Evolutionary conservation across 2,113 vertebrate genomes (phyloP), one percentile per base, ranked within the genome.

Genomic region (Lynx canadensis): DNA sequence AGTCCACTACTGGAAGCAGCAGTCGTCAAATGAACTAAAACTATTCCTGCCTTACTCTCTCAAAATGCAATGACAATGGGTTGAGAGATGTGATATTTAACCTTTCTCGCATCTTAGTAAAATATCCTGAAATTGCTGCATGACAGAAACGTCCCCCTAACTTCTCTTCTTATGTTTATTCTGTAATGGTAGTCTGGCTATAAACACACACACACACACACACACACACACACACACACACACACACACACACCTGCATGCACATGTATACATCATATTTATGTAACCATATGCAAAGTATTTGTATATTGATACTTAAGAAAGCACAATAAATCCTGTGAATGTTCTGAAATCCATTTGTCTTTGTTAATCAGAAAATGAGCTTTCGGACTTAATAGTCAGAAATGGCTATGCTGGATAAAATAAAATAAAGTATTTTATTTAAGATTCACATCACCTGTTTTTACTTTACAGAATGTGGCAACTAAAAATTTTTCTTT

Each of bases 361-460:
- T 85, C 18, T 69, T 23, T 91, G n/a, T 45, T 91, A 85, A 78
- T 82, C 16, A 74, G 92, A 97, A 88, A 76, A 21, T 71, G 16
- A 73, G 29, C 31, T 91, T 97, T 96, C 52, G 81, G 19, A 25
- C 18, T 94, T 63, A 60, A 11, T 50, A 57, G 16, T 71, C 63
- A 86, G 73, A 89, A 81, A 9, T 60, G 14, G 21, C 71, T 33
- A 55, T 79, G 55, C 4, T 83, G 6, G 41, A 5, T 55, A 91
- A 95, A 92, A 76, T 82, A 94, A 95, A 73, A 76, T 83, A 94
- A 95, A 74, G 14, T 69, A 9, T 45, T 33, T 57, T 90, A 63
- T 52, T 89, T 89, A 41, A 92, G 16, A 83, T 80, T 71, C 45
- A 79, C 78, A 92, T 85, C 9, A 89, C 38, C 41, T 87, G 27